Conservation (phyloP, 2,113 vertebrate species). For the Pomatorhinus ruficollis region DNA sequence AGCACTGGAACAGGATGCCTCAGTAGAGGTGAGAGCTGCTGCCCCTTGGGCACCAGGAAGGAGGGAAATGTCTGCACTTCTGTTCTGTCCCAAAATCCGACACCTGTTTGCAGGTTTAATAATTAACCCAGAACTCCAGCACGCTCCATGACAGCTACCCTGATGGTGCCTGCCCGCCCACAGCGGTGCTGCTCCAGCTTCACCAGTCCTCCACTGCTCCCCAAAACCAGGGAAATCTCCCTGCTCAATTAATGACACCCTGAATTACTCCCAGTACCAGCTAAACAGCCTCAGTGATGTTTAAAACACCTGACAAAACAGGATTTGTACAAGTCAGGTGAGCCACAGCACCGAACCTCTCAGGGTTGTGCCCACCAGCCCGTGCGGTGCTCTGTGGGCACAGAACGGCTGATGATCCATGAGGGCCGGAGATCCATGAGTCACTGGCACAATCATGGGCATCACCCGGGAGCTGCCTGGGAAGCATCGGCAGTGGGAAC, state of each 20-base stretch:
- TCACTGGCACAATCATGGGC: neutral
- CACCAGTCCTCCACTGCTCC: neutral
- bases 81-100: neutral
- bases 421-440: neutral
- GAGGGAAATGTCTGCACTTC: neutral
- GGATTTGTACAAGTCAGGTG: neutral
- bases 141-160: accelerated
- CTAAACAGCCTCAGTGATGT: neutral
- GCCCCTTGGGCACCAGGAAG: neutral
- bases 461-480: neutral
- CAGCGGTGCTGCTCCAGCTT: neutral
- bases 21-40: neutral
- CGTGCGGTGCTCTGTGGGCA: neutral
- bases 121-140: neutral
- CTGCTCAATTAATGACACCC: neutral
- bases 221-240: neutral
- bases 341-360: neutral
- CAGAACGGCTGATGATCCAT: neutral
- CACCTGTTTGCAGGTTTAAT: neutral
- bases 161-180: neutral
- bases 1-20: neutral
- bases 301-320: neutral
- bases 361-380: neutral
- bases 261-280: neutral
- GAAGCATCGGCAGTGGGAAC: accelerated